Evolutionary conservation across 2,888 invertebrate genomes (phyloP).

Genomic region (Crepidodera aurea): DNA sequence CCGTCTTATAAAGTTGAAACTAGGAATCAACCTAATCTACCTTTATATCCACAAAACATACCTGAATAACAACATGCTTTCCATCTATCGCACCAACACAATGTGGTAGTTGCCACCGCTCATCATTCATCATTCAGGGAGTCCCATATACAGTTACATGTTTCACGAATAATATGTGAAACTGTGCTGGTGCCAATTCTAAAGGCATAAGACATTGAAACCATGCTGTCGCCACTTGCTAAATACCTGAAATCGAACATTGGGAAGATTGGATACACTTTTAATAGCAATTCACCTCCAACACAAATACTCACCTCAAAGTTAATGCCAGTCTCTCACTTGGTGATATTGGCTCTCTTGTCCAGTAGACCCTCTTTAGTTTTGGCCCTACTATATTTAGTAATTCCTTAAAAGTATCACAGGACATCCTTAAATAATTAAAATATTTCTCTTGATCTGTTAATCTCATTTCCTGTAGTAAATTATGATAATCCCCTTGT

Average conservation of each 20-base stretch:
- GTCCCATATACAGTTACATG: constrained; percentile 21
- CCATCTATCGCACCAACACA: no score
- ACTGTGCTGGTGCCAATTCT: constrained; percentile 15
- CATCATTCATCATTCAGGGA: constrained; percentile 13
- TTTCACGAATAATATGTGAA: constrained; percentile 20
- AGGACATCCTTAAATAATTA: constrained; percentile 24
- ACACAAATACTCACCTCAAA: no score
- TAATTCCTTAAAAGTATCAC: constrained; percentile 1
- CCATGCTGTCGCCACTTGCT: constrained; percentile 14
- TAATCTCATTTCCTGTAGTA: constrained; percentile 7
- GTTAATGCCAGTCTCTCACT: constrained; percentile 1
- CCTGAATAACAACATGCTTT: no score
- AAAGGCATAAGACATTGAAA: constrained; percentile 12
- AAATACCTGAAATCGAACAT: constrained; percentile 19
- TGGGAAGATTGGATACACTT: not conserved
- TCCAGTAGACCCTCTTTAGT: no score
- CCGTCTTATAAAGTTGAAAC: no score
- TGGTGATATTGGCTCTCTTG: constrained; percentile 9
- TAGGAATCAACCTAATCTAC: not conserved
- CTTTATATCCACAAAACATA: not conserved
- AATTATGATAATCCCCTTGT: constrained; percentile 21
- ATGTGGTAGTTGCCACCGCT: not conserved
- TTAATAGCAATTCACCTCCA: not conserved
- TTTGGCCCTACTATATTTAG: constrained; percentile 16
- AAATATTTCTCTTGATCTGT: constrained; percentile 21